Conservation (phyloP, 2,888 invertebrate species). For the Lamellibrachia satsuma region DNA sequence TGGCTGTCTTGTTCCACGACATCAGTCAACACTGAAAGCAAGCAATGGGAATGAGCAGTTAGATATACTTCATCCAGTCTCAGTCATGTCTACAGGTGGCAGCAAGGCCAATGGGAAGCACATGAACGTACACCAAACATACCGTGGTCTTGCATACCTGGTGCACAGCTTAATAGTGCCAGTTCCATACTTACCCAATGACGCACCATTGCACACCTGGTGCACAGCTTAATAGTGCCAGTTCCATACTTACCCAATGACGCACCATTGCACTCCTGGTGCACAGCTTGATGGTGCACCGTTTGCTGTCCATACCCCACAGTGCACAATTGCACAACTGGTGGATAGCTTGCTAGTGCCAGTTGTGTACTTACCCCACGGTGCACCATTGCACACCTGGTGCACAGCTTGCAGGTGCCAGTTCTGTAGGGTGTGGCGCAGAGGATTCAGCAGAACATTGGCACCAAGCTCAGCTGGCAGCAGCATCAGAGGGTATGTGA, state of each 20-base stretch:
- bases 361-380: slow-evolving; percentile 28
- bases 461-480: slow-evolving; percentile 22
- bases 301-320: no score
- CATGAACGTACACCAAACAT: no score
- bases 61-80: no score
- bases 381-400: slow-evolving; percentile 26
- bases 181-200: no score
- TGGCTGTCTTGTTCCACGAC: neutral
- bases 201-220: no score
- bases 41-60: neutral
- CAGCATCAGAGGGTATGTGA: neutral
- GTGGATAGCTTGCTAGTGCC: neutral
- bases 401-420: slow-evolving; percentile 29
- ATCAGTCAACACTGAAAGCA: neutral
- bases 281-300: no score
- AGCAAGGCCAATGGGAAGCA: no score
- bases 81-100: no score
- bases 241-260: slow-evolving; percentile 26
- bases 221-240: no score
- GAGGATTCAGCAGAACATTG: slow-evolving; percentile 22
- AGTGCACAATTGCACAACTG: neutral
- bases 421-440: slow-evolving; percentile 26
- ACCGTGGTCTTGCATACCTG: no score
- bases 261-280: slow-evolving; percentile 22
- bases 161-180: no score